Evolutionary conservation across 2,888 invertebrate species (phyloP), one percentile per base, ranked within the genome.

Genomic region (Eurytoma adleriae): DNA sequence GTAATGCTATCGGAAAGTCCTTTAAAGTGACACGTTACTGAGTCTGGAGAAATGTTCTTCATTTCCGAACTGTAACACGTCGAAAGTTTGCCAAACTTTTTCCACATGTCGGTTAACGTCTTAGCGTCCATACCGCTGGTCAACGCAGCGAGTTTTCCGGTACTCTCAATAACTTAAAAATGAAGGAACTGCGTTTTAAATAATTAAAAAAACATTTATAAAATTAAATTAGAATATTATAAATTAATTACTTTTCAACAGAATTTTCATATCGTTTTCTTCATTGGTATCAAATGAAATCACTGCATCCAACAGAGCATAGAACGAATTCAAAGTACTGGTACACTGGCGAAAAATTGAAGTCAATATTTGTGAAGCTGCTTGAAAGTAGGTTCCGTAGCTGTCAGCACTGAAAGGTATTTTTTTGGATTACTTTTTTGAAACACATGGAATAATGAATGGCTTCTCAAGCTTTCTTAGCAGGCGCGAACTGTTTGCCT

Each of bases 81-180:
- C 0, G 86, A 84, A 50, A 90, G 75, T 83, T 87, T 89, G 2
- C 84, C 86, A 52, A 90, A 90, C 10, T 82, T 81, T 82, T 87
- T 89, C 83, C 88, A 88, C n/a, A 86, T 82, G 24, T 88, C 87
- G 1, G 87, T 85, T 54, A 89, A 85, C 3, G 87, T 86, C 80
- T 86, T 88, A 2, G 86, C 69, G 52, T 89, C 89, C 80, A 89
- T 83, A 56, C 87, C 86, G 54, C 85, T 85, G 3, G 85, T 79
- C 20, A 87, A 75, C 3, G 83, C 81, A 18, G 87, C 88, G 14
- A 89, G 85, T 52, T 82, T 84, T 16, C 88, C 89, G 0, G 89
- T 84, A 57, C 84, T 80, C 40, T 85, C 83, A 13, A 90, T 78
- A 7, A 86, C 88, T 88, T 59, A 62, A 78, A 76, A 69, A 57